phyloP scores from a whole-genome alignment of 2,888 invertebrate genomes.

The Athrips mouffetella region DNA sequence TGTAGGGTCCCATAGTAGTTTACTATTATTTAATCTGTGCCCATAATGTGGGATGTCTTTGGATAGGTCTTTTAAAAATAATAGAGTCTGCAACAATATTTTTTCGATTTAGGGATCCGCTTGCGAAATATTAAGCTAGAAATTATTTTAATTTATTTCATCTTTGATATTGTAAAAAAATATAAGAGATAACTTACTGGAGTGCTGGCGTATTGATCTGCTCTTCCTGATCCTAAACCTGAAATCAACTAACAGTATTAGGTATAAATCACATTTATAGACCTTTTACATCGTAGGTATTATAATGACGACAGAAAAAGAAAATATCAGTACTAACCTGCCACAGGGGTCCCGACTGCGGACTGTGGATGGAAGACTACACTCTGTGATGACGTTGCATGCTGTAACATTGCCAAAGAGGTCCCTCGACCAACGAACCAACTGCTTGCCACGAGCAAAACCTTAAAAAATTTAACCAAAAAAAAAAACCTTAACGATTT shows the following conservation, averaged over 20 bases:
- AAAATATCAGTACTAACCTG: neutral
- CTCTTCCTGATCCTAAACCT: constrained; percentile 33
- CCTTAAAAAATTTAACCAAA: constrained; percentile 25
- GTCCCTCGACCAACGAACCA: constrained; percentile 42
- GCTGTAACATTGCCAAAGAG: constrained; percentile 60
- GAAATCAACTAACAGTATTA: constrained; percentile 20
- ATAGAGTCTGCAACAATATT: no score
- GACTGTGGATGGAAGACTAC: constrained; percentile 50
- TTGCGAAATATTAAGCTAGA: no score
- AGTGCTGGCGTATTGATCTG: constrained; percentile 30
- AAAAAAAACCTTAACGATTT: neutral
- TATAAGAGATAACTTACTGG: constrained; percentile 25
- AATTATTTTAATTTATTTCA: no score
- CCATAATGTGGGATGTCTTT: no score
- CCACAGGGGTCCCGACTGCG: constrained; percentile 27
- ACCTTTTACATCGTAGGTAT: neutral
- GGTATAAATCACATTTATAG: neutral
- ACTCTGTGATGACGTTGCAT: constrained; percentile 63
- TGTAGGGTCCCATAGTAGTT: no score
- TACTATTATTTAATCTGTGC: no score
- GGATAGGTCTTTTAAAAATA: no score
- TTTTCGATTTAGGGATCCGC: no score
- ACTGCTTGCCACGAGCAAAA: constrained; percentile 40
- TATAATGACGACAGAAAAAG: neutral
- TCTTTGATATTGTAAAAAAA: neutral